phyloP scores from a whole-genome alignment of 2,113 vertebrate species.

The Cariama cristata region DNA sequence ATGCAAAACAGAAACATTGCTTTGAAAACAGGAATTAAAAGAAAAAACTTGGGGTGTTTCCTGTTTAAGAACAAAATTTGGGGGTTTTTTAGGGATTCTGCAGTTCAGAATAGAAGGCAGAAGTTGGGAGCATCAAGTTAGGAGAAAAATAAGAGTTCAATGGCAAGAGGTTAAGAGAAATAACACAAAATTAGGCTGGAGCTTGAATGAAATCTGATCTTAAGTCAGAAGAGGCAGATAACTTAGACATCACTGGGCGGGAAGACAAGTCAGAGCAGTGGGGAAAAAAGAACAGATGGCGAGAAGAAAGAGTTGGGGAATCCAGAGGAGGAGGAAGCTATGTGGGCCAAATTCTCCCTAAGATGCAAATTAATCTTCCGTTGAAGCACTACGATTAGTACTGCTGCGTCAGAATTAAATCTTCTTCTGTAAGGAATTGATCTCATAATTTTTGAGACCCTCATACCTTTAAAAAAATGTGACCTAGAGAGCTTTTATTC shows the following conservation, averaged over 20 bases:
- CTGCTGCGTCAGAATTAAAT: background rate
- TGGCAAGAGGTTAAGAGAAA: background rate
- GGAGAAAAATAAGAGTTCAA: background rate
- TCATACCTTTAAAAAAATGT: background rate
- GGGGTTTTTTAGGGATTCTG: background rate
- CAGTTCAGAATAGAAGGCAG: background rate
- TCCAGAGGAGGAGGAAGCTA: constrained; percentile 23
- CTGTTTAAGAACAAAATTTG: background rate
- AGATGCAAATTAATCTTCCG: constrained; percentile 22
- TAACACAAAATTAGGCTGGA: background rate
- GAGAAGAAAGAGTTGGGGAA: constrained; percentile 10
- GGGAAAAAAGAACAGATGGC: constrained; percentile 41
- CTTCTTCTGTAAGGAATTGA: background rate
- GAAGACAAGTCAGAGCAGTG: constrained; percentile 46
- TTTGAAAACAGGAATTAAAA: background rate
- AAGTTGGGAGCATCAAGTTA: background rate
- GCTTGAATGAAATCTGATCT: background rate
- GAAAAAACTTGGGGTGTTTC: background rate
- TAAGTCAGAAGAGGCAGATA: background rate
- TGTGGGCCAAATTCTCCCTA: constrained; percentile 22
- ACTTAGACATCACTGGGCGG: constrained; percentile 28
- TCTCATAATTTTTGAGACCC: background rate
- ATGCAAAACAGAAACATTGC: background rate
- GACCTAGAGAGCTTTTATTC: background rate
- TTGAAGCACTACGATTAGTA: background rate